Percentiles rank a stretch among this genome's conserved stretches.
Evolutionary conservation across 2,888 invertebrate genomes (phyloP).

Genomic region (Lasioglossum leucozonium): DNA sequence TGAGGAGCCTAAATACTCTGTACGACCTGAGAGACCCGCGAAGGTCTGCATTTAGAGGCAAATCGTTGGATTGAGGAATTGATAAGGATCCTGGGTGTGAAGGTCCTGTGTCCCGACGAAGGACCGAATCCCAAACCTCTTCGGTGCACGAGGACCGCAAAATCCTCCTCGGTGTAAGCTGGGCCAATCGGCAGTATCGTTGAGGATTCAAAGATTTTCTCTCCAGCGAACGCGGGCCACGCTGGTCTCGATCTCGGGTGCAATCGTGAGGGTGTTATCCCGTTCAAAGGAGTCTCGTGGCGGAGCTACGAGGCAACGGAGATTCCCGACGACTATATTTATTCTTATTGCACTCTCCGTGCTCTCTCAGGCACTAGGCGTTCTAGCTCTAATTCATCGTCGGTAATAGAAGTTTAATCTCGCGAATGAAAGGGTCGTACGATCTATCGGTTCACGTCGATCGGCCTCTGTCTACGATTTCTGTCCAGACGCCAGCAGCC

Average conservation of each 20-base stretch:
- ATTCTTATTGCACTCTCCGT: conserved; percentile 2
- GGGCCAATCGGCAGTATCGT: background rate
- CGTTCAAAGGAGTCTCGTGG: background rate
- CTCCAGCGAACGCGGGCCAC: background rate
- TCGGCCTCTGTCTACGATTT: background rate
- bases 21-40: background rate
- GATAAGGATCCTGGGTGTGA: background rate
- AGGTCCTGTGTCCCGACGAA: no score
- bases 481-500: background rate
- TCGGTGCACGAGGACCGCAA: background rate
- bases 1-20: background rate
- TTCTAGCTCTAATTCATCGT: conserved; percentile 16
- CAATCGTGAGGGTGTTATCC: background rate
- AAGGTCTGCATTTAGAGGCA: background rate
- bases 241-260: conserved; percentile 3
- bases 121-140: background rate
- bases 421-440: background rate
- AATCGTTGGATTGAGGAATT: background rate
- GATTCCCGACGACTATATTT: background rate
- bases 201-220: background rate
- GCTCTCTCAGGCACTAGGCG: background rate
- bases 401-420: background rate
- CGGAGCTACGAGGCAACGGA: background rate
- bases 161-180: background rate
- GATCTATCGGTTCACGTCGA: conserved; percentile 23